A percentile compares a stretch with the other conserved stretches of the same genome.
Conservation (phyloP, 1,140 invertebrate genomes). For the Lineus longissimus region DNA sequence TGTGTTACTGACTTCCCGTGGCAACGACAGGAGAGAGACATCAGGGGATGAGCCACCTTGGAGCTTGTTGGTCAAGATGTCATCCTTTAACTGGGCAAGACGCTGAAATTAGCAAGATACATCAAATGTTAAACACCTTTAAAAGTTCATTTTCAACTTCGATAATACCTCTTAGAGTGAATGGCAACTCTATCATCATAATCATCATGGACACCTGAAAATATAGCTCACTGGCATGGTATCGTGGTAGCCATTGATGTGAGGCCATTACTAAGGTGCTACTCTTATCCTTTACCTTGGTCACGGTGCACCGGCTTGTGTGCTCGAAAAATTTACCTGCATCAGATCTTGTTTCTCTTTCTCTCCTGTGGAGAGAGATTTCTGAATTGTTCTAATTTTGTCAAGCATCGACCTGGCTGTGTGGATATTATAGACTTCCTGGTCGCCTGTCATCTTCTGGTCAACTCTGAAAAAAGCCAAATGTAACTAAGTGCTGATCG, state of each 20-base stretch:
- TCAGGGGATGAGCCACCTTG: constrained; percentile 73
- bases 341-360: constrained; percentile 90
- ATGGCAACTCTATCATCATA: no score
- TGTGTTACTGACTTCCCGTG: constrained; percentile 79
- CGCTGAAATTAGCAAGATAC: constrained; percentile 62
- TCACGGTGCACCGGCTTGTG: neutral
- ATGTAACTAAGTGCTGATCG: no score
- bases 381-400: constrained; percentile 87
- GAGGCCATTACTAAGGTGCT: no score
- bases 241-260: no score
- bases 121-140: constrained; percentile 1
- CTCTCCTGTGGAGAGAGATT: constrained; percentile 81
- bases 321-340: constrained; percentile 58
- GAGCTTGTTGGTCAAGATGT: constrained; percentile 75
- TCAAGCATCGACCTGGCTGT: constrained; percentile 92
- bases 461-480: constrained; percentile 69
- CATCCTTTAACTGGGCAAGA: constrained; percentile 86
- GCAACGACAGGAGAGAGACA: constrained; percentile 73
- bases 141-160: no score
- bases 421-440: constrained; percentile 82
- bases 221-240: no score
- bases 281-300: neutral
- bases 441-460: constrained; percentile 79
- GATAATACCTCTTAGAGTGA: no score
- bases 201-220: no score